phyloP scores from a whole-genome alignment of 2,888 invertebrate species.

The Odontocerum albicorne region DNA sequence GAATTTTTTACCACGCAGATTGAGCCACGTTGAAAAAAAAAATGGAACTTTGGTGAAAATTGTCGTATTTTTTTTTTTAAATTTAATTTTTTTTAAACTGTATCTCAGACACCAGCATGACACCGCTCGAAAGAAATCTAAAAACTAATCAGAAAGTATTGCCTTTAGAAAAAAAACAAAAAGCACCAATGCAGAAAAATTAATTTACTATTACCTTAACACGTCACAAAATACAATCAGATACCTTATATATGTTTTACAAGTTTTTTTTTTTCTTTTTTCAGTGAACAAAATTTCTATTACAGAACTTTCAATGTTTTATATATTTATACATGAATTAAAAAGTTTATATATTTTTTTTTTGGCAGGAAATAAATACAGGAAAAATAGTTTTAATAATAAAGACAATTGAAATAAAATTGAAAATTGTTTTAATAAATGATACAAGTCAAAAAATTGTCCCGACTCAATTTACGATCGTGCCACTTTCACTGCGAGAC shows the following conservation, averaged over 20 bases:
- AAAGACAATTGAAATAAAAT: not conserved
- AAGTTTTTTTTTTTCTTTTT: not conserved
- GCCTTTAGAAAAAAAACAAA: conserved; percentile 14
- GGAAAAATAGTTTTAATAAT: not conserved
- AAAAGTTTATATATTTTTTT: conserved; percentile 8
- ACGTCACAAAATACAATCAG: conserved; percentile 11
- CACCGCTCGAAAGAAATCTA: conserved; percentile 15
- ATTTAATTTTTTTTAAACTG: no score
- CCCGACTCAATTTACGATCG: no score
- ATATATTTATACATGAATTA: conserved; percentile 14
- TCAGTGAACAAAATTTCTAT: conserved; percentile 6
- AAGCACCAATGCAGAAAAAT: conserved; percentile 19
- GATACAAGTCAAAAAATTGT: no score
- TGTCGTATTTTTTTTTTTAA: no score
- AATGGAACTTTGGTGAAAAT: no score
- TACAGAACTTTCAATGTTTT: conserved; percentile 7
- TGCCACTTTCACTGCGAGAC: no score
- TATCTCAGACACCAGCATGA: no score
- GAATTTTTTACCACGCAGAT: no score
- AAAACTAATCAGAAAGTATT: conserved; percentile 21
- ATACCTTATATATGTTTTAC: conserved; percentile 17
- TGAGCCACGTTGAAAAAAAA: no score
- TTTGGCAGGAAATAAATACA: conserved; percentile 22
- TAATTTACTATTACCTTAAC: conserved; percentile 15
- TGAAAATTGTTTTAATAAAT: no score